phyloP scores from a whole-genome alignment of 2,113 vertebrate genomes.

The Hydrochoerus hydrochaeris region DNA sequence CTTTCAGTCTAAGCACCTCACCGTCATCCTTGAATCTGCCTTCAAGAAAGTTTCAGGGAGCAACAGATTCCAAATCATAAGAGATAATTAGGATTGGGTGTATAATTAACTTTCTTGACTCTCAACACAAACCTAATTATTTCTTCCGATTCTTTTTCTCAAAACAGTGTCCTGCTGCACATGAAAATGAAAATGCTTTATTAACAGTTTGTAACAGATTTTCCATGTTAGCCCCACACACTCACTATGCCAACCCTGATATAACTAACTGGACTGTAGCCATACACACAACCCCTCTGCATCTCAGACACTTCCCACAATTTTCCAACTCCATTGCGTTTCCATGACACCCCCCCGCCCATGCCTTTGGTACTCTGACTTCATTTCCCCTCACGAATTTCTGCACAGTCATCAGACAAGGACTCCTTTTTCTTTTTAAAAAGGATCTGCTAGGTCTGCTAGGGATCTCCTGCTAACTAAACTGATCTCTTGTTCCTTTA shows the following conservation, averaged over 20 bases:
- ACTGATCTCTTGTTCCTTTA: neutral
- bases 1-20: neutral
- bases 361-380: neutral
- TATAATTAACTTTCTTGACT: neutral
- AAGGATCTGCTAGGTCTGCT: no score
- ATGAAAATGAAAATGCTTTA: neutral
- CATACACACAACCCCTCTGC: rapidly evolving
- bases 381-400: conserved; percentile 47
- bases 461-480: neutral
- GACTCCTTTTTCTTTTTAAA: neutral
- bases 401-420: neutral
- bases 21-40: neutral
- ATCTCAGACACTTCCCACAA: conserved; percentile 10
- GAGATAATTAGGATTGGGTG: neutral
- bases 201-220: neutral
- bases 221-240: neutral
- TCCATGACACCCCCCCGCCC: neutral
- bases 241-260: neutral
- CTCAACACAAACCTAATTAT: neutral
- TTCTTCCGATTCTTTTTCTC: neutral
- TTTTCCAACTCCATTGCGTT: neutral
- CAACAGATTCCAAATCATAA: neutral
- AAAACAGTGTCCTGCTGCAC: neutral
- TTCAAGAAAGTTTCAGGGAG: neutral
- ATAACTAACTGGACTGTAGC: neutral